phyloP scores from a whole-genome alignment of 2,888 invertebrate species.

The Tinea trinotella region DNA sequence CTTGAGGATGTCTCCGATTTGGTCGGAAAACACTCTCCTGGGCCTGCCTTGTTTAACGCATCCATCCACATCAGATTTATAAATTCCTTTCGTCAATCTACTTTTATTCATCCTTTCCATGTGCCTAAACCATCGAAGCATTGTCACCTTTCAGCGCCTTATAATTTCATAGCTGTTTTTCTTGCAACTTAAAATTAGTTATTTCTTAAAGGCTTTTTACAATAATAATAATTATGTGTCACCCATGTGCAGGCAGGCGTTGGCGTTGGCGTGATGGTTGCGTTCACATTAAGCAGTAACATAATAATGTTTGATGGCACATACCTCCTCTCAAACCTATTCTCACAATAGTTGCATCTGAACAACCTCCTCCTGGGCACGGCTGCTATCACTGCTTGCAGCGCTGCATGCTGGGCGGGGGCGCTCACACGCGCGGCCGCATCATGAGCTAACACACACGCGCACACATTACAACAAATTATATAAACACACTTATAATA shows the following conservation, averaged over 20 bases:
- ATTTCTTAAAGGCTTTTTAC: too few species aligned
- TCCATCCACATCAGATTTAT: too few species aligned
- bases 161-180: too few species aligned
- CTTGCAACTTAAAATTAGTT: not conserved
- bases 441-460: constrained; percentile 21
- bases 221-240: not conserved
- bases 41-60: too few species aligned
- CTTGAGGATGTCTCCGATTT: too few species aligned
- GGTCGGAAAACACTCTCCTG: too few species aligned
- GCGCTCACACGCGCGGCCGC: constrained; percentile 20
- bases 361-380: constrained; percentile 37
- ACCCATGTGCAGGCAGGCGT: not conserved
- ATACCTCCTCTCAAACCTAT: constrained; percentile 53
- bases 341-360: constrained; percentile 58
- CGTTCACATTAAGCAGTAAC: too few species aligned
- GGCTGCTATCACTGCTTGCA: constrained; percentile 29
- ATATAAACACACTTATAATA: too few species aligned
- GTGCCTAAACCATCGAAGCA: too few species aligned
- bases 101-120: too few species aligned
- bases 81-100: too few species aligned
- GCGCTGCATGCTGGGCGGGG: constrained; percentile 23
- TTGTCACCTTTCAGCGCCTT: too few species aligned
- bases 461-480: not conserved
- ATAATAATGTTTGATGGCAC: not conserved
- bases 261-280: not conserved